These are phyloP conservation scores for Nemapogon koenigi DNA, from an alignment of 2,888 invertebrate species.

Conservation along the genomic window DNA sequence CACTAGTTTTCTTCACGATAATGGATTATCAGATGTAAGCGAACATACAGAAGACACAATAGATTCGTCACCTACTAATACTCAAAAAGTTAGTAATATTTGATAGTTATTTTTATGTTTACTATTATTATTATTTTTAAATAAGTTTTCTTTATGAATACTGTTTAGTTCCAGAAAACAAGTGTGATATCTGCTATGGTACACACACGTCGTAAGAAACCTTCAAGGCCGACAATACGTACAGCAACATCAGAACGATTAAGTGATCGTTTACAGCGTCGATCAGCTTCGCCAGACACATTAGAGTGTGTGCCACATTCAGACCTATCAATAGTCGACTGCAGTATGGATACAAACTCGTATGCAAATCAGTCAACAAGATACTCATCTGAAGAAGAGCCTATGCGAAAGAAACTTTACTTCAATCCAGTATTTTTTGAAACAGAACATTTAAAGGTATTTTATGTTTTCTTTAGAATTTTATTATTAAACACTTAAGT, in stretches of 20 bases:
- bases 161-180: constrained; percentile 39
- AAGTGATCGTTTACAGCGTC: constrained; percentile 37
- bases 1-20: constrained; percentile 35
- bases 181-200: constrained; percentile 51
- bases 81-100: constrained; percentile 33
- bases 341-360: constrained; percentile 32
- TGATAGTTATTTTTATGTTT: not conserved
- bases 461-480: constrained; percentile 7
- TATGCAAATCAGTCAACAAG: constrained; percentile 55
- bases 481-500: constrained; percentile 4
- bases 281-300: constrained; percentile 47
- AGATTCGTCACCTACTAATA: constrained; percentile 33
- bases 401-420: constrained; percentile 77
- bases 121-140: not conserved
- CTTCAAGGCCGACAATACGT: constrained; percentile 33
- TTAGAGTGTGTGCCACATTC: constrained; percentile 55
- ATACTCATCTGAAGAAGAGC: constrained; percentile 42
- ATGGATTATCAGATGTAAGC: constrained; percentile 45
- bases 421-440: constrained; percentile 94
- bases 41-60: constrained; percentile 45
- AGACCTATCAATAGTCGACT: constrained; percentile 53
- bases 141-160: too few species aligned
- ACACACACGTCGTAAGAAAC: constrained; percentile 47
- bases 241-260: constrained; percentile 33
- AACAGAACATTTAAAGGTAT: constrained; percentile 80